Percentiles rank a stretch among this genome's conserved stretches.
Conservation (phyloP, 1,140 invertebrate genomes). For the Drosophila lacteicornis region DNA sequence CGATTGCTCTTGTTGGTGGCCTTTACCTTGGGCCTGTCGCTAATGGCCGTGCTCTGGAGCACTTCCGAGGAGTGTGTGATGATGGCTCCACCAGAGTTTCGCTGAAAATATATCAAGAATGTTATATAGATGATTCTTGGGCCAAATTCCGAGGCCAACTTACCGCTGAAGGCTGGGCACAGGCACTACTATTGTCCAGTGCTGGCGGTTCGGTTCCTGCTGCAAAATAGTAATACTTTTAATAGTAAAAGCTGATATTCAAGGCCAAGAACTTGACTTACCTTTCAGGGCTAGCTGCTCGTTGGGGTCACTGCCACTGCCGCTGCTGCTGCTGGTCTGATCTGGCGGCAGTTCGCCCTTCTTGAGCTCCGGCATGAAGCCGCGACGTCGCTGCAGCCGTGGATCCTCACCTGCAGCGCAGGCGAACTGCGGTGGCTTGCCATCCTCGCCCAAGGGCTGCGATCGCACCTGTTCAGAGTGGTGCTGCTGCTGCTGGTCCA, state of each 20-base stretch:
- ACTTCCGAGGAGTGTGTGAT: slow-evolving; percentile 85
- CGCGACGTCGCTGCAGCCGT: slow-evolving; percentile 63
- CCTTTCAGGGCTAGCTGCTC: slow-evolving; percentile 50
- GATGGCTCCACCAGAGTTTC: slow-evolving; percentile 69
- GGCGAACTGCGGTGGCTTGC: slow-evolving; percentile 55
- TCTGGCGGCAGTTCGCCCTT: slow-evolving; percentile 47
- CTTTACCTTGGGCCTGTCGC: slow-evolving; percentile 92
- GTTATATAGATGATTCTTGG: background rate
- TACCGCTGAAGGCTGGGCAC: slow-evolving; percentile 54
- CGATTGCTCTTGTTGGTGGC: slow-evolving; percentile 91
- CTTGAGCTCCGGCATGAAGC: slow-evolving; percentile 46
- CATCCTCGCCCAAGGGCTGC: slow-evolving; percentile 81
- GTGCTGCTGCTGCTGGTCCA: slow-evolving; percentile 50
- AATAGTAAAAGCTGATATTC: too few relatives aligned
- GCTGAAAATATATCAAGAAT: slow-evolving; percentile 19
- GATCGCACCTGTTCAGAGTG: slow-evolving; percentile 68
- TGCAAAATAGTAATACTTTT: background rate
- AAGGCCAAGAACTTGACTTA: slow-evolving; percentile 6
- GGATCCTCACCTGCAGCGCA: slow-evolving; percentile 47
- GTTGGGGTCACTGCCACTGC: slow-evolving; percentile 31
- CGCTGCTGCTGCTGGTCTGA: slow-evolving; percentile 3
- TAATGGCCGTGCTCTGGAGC: slow-evolving; percentile 90
- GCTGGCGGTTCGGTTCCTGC: slow-evolving; percentile 43
- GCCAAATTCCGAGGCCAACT: background rate
- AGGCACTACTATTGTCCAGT: slow-evolving; percentile 34